Evolutionary conservation across 2,888 invertebrate species (phyloP).

Genomic region (Drosophila seclusa): DNA sequence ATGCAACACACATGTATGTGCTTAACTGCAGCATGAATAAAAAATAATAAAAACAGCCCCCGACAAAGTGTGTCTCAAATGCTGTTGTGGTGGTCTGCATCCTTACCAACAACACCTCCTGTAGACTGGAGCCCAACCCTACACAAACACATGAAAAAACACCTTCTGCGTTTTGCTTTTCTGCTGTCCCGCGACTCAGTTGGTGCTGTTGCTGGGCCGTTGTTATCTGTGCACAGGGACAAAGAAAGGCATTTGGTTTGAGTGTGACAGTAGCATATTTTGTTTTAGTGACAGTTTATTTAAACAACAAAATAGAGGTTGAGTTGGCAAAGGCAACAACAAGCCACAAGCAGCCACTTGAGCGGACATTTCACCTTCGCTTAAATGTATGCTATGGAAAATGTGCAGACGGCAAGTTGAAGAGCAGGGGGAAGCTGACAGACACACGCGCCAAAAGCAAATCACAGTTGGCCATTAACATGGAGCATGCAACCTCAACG

Average conservation of each 20-base stretch:
- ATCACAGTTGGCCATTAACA: conserved; percentile 49
- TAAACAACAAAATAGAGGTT: conserved; percentile 5
- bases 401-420: conserved; percentile 25
- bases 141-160: conserved; percentile 18
- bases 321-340: neutral
- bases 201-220: conserved; percentile 34
- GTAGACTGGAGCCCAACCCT: neutral
- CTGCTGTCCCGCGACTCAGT: conserved; percentile 39
- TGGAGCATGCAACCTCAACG: conserved; percentile 44
- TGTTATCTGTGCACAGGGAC: conserved; percentile 56
- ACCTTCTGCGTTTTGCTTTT: conserved; percentile 42
- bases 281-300: conserved; percentile 51
- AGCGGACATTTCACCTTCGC: conserved; percentile 64
- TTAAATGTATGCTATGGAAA: conserved; percentile 48
- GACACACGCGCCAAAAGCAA: conserved; percentile 29
- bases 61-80: conserved; percentile 55
- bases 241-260: conserved; percentile 68
- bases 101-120: neutral
- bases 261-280: conserved; percentile 68
- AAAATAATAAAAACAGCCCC: conserved; percentile 28
- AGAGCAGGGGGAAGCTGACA: neutral
- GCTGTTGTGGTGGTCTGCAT: conserved; percentile 25
- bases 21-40: conserved; percentile 14
- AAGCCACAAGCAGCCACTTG: conserved; percentile 34
- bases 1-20: neutral